phyloP scores from a whole-genome alignment of 2,888 invertebrate genomes.

The Apocheima hispidaria region DNA sequence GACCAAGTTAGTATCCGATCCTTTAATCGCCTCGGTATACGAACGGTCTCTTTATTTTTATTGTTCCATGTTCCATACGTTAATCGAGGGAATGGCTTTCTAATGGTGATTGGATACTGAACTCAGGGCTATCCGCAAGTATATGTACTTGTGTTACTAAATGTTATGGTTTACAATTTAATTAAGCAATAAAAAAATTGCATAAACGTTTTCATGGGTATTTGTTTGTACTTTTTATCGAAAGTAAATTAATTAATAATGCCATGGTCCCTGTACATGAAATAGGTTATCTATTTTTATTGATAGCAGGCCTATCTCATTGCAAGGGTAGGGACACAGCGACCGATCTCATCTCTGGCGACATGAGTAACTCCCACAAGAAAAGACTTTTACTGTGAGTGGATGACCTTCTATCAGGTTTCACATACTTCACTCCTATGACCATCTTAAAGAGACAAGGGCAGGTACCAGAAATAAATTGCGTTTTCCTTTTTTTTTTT shows the following conservation, averaged over 20 bases:
- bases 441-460: no score
- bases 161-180: conserved; percentile 16
- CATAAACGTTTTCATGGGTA: conserved; percentile 5
- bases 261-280: background rate
- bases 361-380: no score
- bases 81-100: conserved; percentile 56
- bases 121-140: conserved; percentile 32
- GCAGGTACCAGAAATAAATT: no score
- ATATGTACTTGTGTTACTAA: conserved; percentile 14
- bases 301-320: no score
- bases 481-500: no score
- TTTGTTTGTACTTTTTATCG: background rate
- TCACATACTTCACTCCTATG: no score
- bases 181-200: conserved; percentile 8
- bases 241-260: conserved; percentile 1
- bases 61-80: conserved; percentile 52
- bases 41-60: conserved; percentile 43
- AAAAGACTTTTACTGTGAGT: no score
- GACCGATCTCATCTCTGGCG: no score
- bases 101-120: conserved; percentile 53
- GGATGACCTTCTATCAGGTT: no score
- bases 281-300: no score
- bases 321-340: no score
- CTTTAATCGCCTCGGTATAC: background rate
- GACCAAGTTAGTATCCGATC: background rate